phyloP scores from a whole-genome alignment of 1,140 invertebrate species.

The Eupristina koningsbergeri region DNA sequence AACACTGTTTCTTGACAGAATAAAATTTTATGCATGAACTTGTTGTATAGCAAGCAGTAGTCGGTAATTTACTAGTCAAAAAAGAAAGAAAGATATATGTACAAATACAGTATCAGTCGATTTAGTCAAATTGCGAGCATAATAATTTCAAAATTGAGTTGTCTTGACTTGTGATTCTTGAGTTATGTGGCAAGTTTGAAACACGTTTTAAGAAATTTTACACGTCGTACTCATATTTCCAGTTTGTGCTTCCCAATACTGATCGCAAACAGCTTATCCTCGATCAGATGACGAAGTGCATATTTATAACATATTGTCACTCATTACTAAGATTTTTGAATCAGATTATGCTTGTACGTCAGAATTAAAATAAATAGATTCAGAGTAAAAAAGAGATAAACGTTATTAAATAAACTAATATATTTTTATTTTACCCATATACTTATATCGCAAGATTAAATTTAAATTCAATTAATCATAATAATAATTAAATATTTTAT shows the following conservation, averaged over 20 bases:
- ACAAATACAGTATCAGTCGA: not conserved
- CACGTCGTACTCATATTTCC: not conserved
- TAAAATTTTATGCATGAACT: not conserved
- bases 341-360: not conserved
- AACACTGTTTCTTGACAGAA: not conserved
- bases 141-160: not conserved
- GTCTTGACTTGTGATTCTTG: not conserved
- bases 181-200: not conserved
- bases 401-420: not conserved
- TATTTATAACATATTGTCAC: not conserved
- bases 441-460: too few relatives aligned
- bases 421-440: not conserved
- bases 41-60: not conserved
- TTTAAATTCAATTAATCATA: too few relatives aligned
- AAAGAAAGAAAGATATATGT: not conserved
- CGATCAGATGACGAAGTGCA: not conserved
- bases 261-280: not conserved
- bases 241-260: not conserved
- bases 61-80: not conserved
- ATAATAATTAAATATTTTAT: too few relatives aligned
- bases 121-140: not conserved
- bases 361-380: not conserved
- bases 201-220: not conserved
- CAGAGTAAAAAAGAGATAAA: not conserved
- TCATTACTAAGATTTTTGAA: not conserved